Evolutionary conservation across 2,797 vertebrate species (phyloP).

Genomic region (Diglossa cyanea): DNA sequence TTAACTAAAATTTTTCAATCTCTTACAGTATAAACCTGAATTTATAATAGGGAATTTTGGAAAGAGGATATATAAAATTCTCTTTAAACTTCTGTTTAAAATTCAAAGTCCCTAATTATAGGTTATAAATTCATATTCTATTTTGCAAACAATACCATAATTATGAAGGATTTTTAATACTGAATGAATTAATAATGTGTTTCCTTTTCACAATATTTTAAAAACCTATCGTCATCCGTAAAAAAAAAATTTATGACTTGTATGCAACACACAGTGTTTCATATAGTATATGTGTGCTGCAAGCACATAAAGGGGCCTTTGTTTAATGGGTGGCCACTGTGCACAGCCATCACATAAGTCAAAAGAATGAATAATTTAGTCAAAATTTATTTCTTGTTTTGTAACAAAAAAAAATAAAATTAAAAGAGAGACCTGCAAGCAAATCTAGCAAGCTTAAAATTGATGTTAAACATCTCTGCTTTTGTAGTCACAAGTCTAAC

Average conservation of each 20-base stretch:
- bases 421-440: neutral
- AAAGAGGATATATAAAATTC: neutral
- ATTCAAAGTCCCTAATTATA: neutral
- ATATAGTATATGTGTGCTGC: fast-evolving
- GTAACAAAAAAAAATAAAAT: neutral
- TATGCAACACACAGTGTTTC: neutral
- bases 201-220: neutral
- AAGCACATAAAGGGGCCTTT: neutral
- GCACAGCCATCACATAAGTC: neutral
- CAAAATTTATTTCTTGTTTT: neutral
- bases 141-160: neutral
- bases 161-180: neutral
- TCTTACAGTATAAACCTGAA: neutral
- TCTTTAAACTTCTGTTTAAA: neutral
- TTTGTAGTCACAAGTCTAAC: neutral
- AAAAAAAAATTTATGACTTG: neutral
- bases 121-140: neutral
- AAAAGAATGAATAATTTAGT: neutral
- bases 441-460: neutral
- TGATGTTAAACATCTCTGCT: neutral
- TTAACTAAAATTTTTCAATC: neutral
- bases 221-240: neutral
- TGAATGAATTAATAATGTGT: neutral
- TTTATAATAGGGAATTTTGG: neutral
- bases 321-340: neutral